phyloP scores from a whole-genome alignment of 2,797 vertebrate species.

The Diplodus sargus region DNA sequence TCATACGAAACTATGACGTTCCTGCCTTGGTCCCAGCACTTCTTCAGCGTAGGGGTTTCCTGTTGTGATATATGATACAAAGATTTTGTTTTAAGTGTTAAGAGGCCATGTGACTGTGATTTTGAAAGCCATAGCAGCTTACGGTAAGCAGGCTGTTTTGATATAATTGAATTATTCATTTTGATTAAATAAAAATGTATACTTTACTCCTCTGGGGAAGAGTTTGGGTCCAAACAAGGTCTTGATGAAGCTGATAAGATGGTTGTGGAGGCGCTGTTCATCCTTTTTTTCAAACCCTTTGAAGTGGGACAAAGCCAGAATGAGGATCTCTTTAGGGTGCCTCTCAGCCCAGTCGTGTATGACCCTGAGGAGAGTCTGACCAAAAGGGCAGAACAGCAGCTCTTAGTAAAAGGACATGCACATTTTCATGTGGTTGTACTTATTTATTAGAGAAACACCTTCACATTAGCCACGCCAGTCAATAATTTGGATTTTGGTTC shows the following conservation, averaged over 20 bases:
- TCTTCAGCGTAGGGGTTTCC: conserved; percentile 50
- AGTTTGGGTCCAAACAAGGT: conserved; percentile 62
- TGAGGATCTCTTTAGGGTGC: conserved; percentile 71
- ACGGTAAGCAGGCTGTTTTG: neutral
- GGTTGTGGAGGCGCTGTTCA: conserved; percentile 38
- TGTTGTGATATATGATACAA: conserved; percentile 8
- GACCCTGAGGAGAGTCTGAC: conserved; percentile 60
- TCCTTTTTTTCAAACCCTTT: conserved; percentile 46
- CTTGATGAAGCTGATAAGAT: conserved; percentile 65
- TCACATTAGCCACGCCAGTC: neutral
- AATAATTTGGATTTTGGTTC: neutral
- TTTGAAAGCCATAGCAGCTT: neutral
- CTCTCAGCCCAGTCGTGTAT: conserved; percentile 62
- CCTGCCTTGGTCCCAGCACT: conserved; percentile 61
- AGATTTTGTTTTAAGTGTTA: neutral
- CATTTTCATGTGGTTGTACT: neutral
- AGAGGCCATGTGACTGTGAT: neutral
- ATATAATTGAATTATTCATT: neutral
- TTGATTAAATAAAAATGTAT: neutral
- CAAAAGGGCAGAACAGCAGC: neutral
- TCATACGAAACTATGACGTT: conserved; percentile 74
- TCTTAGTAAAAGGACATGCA: neutral
- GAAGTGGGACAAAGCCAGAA: conserved; percentile 73
- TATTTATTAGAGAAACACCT: neutral
- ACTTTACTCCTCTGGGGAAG: conserved; percentile 23